Base-by-base conservation (phyloP, 2,888 invertebrate species). In the Amiota minor region DNA sequence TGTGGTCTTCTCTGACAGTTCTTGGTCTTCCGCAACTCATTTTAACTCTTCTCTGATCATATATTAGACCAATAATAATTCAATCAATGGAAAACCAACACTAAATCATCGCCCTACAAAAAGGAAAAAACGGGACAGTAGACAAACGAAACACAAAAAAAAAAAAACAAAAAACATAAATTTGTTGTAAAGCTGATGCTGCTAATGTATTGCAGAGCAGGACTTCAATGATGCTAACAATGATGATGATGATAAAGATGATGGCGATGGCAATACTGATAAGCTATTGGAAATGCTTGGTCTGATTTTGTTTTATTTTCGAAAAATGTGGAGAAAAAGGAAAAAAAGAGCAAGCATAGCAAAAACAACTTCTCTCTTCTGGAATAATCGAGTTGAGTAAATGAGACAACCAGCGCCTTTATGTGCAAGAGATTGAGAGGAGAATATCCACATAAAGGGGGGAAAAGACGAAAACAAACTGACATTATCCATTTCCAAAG, bases 11-110 rank as follows among this genome's bases (percentile, higher is more conserved):
- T 2, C 45, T 62, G 62, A 14, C 35, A 35, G 35, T 35, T 35
- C 4, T 35, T 61, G 20, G 11, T 18, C 10, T 12, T 62, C 11
- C 62, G 6, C 46, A 23, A 59, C 20, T 45, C 12, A 70, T 23
- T 16, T 46, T 16, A 64, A 64, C 10, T 23, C 12, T 8, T 11
- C 45, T 46, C 12, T n/a, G 16, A 46, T 35, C 45, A 68, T 18
- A 23, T 18, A 16, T 14, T 35, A n/a, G 55, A 77, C 72, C 80
- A 80, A 80, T 80, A 80, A 82, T 82, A 81, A 82, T 77, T 81
- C 80, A 82, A 82, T 82, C 81, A 82, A 82, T 81, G 81, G 80
- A 80, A 80, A 80, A 81, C 78, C 80, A 80, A 79, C 81, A 82
- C 80, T 81, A 79, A 80, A 81, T 79, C 78, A 78, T 77, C 47